Conservation (phyloP, 2,888 invertebrate species). For the Ctenicera cuprea region DNA sequence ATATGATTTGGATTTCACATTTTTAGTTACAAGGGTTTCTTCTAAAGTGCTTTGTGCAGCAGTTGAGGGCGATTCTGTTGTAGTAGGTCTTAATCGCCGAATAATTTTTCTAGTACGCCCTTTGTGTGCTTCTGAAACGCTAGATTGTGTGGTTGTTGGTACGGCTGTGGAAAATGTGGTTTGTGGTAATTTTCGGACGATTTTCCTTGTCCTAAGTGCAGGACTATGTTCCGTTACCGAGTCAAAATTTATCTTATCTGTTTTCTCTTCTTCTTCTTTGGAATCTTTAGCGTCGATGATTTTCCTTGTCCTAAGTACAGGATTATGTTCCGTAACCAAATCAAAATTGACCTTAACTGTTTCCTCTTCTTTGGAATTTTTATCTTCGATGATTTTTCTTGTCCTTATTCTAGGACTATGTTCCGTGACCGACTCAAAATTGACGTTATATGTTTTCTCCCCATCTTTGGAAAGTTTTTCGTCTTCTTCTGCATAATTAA, state of each 20-base stretch:
- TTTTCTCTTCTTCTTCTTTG: background rate
- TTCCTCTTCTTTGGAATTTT: too few species aligned
- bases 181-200: constrained; percentile 65
- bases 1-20: background rate
- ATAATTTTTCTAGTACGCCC: constrained; percentile 64
- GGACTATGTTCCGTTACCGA: constrained; percentile 61
- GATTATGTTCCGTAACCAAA: too few species aligned
- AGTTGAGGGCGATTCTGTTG: constrained; percentile 65
- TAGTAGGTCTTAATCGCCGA: constrained; percentile 66
- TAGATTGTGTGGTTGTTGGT: constrained; percentile 48
- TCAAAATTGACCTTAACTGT: too few species aligned
- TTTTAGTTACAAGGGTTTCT: background rate
- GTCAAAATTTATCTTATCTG: background rate
- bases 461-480: background rate
- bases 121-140: constrained; percentile 42
- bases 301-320: too few species aligned
- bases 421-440: too few species aligned
- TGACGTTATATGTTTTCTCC: too few species aligned
- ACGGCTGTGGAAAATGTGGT: constrained; percentile 51
- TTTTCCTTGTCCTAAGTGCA: constrained; percentile 66
- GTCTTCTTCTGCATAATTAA: constrained; percentile 2
- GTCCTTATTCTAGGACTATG: too few species aligned
- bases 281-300: too few species aligned
- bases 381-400: too few species aligned
- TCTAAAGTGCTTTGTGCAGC: background rate